Percentiles rank a stretch among this genome's conserved stretches.
Conservation (phyloP, 1,140 invertebrate genomes). For the Campoletis sonorensis region DNA sequence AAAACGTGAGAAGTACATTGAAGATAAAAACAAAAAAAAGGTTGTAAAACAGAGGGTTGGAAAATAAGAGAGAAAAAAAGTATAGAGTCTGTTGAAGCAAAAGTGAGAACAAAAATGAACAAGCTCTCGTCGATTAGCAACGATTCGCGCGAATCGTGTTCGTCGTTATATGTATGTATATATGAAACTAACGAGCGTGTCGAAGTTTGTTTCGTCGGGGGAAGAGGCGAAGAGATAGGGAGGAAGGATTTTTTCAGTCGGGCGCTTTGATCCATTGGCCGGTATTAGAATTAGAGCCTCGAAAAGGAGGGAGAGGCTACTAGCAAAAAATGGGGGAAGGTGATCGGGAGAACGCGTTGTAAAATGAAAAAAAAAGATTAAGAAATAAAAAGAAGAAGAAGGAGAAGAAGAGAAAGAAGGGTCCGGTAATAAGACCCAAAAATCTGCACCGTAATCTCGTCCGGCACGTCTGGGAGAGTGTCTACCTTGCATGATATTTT, state of each 20-base stretch:
- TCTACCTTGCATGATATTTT: slow-evolving; percentile 28
- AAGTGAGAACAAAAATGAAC: not conserved
- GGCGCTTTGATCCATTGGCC: slow-evolving; percentile 51
- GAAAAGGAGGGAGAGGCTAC: not conserved
- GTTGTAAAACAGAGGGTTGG: not conserved
- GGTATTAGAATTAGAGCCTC: slow-evolving; percentile 53
- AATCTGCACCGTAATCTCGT: slow-evolving; percentile 49
- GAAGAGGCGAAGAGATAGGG: not conserved
- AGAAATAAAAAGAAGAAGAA: too few species aligned
- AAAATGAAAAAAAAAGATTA: not conserved
- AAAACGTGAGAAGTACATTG: not conserved
- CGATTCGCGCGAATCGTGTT: slow-evolving; percentile 55
- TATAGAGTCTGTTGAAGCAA: not conserved
- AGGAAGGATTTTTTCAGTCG: not conserved
- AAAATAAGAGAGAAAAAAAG: not conserved
- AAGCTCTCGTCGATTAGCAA: slow-evolving; percentile 22
- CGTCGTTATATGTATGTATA: slow-evolving; percentile 34
- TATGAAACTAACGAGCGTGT: slow-evolving; percentile 53
- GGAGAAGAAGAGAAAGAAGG: slow-evolving; percentile 10
- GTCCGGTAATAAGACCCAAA: slow-evolving; percentile 33
- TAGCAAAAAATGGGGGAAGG: not conserved
- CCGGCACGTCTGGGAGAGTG: slow-evolving; percentile 30
- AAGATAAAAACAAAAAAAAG: not conserved
- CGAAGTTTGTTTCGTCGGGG: slow-evolving; percentile 30
- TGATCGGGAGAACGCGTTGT: not conserved